Evolutionary conservation across 2,888 invertebrate genomes (phyloP).

Genomic region (Agonopterix subpropinquella): DNA sequence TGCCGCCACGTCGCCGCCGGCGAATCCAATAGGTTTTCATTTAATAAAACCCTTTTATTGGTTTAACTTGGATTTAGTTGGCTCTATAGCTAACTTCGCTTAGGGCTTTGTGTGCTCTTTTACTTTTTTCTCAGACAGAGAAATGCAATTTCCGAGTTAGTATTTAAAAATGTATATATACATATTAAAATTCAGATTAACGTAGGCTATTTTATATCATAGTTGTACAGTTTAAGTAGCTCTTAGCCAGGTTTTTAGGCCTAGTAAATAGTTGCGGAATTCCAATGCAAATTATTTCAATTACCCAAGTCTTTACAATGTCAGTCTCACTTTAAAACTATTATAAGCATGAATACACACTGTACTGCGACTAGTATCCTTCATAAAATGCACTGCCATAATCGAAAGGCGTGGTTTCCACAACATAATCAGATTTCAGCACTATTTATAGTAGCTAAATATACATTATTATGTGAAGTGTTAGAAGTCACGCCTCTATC

Average conservation of each 20-base stretch:
- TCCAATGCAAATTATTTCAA: no score
- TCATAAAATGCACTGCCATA: slow-evolving; percentile 3
- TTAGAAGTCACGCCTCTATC: slow-evolving; percentile 41
- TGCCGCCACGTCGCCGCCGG: slow-evolving; percentile 37
- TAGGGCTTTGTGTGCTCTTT: slow-evolving; percentile 25
- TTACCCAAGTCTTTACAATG: no score
- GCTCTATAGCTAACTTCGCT: slow-evolving; percentile 26
- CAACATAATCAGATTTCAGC: slow-evolving; percentile 12
- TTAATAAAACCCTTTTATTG: slow-evolving; percentile 71
- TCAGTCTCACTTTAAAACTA: no score
- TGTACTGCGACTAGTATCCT: no score
- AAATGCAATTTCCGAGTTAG: no score
- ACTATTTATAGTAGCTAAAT: neutral
- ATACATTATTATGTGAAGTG: slow-evolving; percentile 15
- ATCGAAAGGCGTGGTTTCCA: slow-evolving; percentile 24
- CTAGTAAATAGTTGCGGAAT: no score
- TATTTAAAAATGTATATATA: no score
- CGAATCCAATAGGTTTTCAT: slow-evolving; percentile 70
- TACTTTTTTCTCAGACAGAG: neutral
- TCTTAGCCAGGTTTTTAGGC: no score
- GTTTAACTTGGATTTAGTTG: slow-evolving; percentile 65
- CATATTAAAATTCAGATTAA: no score
- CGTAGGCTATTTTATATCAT: no score
- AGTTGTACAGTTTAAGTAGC: no score
- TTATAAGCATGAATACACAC: no score